Percentiles rank a stretch among this genome's conserved stretches.
These are phyloP conservation scores for Caenorhabditis latens DNA, from an alignment of 1,140 invertebrate species.

Conservation along the genomic window DNA sequence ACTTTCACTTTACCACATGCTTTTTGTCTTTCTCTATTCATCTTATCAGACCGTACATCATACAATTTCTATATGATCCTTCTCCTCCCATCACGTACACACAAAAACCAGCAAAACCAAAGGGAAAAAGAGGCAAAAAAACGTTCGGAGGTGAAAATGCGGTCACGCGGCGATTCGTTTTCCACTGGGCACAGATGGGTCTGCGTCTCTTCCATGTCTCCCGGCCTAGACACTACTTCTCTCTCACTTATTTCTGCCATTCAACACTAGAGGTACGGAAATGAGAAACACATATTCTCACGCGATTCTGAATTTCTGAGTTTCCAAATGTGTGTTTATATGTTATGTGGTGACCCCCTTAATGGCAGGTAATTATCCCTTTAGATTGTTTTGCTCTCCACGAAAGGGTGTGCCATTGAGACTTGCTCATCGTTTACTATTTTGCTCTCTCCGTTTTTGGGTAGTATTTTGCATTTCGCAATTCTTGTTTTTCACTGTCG, in stretches of 20 bases:
- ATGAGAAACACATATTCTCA: constrained; percentile 30
- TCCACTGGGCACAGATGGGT: not conserved
- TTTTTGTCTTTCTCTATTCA: not conserved
- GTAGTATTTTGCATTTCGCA: constrained; percentile 1
- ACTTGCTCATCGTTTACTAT: constrained; percentile 2
- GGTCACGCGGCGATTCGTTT: constrained; percentile 51
- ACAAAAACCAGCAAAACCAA: not conserved
- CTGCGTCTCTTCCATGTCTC: constrained; percentile 39
- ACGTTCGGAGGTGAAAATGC: constrained; percentile 45
- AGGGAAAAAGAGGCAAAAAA: not conserved
- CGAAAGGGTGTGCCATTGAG: not conserved
- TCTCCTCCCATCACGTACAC: not conserved
- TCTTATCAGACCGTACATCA: constrained; percentile 37
- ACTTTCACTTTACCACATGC: constrained; percentile 40
- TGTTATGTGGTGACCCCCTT: no score
- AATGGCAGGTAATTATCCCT: constrained; percentile 47
- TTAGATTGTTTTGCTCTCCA: not conserved
- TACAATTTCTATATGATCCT: constrained; percentile 34
- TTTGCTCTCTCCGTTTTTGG: not conserved
- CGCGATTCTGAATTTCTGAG: constrained; percentile 28
- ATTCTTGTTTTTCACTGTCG: not conserved
- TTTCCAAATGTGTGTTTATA: not conserved
- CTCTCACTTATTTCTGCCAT: constrained; percentile 10
- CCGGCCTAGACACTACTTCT: not conserved
- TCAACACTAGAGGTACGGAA: not conserved